A percentile compares a stretch with the other conserved stretches of the same genome.
Conservation (phyloP, 2,888 invertebrate genomes). For the Hyalella azteca region DNA sequence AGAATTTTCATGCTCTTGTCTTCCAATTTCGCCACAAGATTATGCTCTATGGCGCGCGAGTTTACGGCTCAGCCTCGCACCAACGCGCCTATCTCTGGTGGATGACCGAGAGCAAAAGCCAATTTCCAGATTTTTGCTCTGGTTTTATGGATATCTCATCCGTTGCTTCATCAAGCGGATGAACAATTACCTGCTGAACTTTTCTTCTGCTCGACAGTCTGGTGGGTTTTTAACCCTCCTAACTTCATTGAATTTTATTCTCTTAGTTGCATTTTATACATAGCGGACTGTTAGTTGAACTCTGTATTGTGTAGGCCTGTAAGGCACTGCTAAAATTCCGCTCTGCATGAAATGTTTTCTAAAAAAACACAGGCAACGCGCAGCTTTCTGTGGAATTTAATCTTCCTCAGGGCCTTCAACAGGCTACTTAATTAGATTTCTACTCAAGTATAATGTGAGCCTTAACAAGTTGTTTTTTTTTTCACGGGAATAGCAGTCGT, state of each 20-base stretch:
- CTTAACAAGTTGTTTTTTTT: neutral
- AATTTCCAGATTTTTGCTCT: constrained; percentile 2
- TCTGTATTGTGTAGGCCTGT: neutral
- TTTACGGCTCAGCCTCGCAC: neutral
- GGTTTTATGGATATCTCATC: constrained; percentile 24
- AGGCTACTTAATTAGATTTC: constrained; percentile 28
- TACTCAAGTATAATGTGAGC: constrained; percentile 1
- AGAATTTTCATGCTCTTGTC: neutral
- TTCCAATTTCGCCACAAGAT: neutral
- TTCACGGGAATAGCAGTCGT: too few species aligned
- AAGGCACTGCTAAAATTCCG: neutral
- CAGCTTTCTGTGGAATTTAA: constrained; percentile 30
- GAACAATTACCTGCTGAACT: constrained; percentile 18
- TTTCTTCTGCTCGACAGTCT: neutral
- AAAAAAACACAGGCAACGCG: neutral
- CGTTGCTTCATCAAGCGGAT: constrained; percentile 32
- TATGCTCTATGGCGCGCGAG: neutral
- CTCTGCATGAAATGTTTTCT: constrained; percentile 14
- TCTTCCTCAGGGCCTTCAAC: constrained; percentile 25
- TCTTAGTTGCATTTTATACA: constrained; percentile 4
- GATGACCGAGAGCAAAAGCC: constrained; percentile 21
- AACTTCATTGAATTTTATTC: neutral
- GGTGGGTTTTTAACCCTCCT: neutral
- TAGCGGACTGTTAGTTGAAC: neutral
- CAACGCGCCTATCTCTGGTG: neutral